Evolutionary conservation across 2,113 vertebrate species (phyloP).

Genomic region (Trochalopteron elliotii): DNA sequence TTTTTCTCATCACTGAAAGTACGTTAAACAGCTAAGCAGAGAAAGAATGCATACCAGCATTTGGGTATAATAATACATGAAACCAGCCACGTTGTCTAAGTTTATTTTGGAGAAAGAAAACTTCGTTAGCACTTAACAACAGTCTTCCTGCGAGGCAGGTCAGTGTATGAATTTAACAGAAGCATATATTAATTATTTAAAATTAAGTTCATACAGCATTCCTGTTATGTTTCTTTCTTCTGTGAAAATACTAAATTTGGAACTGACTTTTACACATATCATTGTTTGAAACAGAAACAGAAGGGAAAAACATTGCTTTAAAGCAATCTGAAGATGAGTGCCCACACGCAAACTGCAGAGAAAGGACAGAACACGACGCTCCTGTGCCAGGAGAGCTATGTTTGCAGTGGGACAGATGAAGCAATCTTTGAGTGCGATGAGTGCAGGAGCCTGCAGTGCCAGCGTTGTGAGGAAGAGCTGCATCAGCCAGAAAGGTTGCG

Average conservation of each 20-base stretch:
- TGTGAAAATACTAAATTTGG: neutral
- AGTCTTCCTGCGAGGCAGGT: neutral
- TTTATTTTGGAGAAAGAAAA: constrained; percentile 2
- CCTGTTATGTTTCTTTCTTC: neutral
- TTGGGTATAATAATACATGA: neutral
- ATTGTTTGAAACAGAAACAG: neutral
- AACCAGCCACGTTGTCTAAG: neutral
- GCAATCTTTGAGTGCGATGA: constrained; percentile 94
- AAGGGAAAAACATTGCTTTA: neutral
- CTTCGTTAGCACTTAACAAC: constrained; percentile 17
- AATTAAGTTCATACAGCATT: neutral
- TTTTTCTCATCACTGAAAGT: neutral
- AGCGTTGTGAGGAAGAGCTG: constrained; percentile 90
- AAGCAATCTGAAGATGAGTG: constrained; percentile 81
- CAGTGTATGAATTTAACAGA: neutral
- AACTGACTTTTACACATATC: neutral
- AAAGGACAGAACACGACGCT: constrained; percentile 80
- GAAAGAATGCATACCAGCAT: neutral
- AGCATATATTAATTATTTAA: neutral
- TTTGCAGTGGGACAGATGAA: constrained; percentile 90
- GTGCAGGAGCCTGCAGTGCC: constrained; percentile 92
- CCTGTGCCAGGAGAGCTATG: constrained; percentile 95
- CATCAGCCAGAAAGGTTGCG: constrained; percentile 89
- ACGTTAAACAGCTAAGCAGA: neutral
- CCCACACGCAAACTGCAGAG: constrained; percentile 80